Conservation (phyloP, 1,140 invertebrate genomes). For the Drosophila nannoptera region DNA sequence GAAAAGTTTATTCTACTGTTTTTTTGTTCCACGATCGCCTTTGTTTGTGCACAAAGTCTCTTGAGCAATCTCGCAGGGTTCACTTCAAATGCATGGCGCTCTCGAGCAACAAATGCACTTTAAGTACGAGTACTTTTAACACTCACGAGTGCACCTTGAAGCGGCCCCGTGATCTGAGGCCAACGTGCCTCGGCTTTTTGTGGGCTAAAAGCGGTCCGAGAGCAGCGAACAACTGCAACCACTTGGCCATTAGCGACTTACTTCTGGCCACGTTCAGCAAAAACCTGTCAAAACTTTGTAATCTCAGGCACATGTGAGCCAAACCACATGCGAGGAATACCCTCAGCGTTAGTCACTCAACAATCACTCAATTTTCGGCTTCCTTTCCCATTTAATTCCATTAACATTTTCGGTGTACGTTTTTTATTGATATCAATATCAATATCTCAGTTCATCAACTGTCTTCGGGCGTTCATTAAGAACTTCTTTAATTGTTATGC, state of each 20-base stretch:
- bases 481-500: no score
- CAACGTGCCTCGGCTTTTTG: conserved; percentile 38
- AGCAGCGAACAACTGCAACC: conserved; percentile 32
- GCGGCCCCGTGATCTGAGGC: conserved; percentile 41
- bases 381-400: no score
- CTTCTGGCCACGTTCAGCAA: conserved; percentile 2
- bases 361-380: no score
- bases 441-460: no score
- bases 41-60: conserved; percentile 42
- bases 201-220: conserved; percentile 39
- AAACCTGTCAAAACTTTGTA: no score
- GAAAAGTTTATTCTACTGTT: conserved; percentile 21
- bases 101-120: conserved; percentile 56
- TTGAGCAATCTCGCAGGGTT: conserved; percentile 25
- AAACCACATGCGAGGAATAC: no score
- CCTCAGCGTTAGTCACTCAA: no score
- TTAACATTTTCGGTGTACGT: no score
- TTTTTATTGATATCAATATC: no score
- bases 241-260: conserved; percentile 29
- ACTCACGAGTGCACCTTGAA: conserved; percentile 41
- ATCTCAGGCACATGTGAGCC: no score
- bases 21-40: conserved; percentile 9
- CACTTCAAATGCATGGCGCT: conserved; percentile 43
- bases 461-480: no score
- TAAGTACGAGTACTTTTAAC: conserved; percentile 70